Evolutionary conservation across 2,888 invertebrate genomes (phyloP), one percentile per base, ranked within the genome.

Genomic region (Cataglyphis cursor): DNA sequence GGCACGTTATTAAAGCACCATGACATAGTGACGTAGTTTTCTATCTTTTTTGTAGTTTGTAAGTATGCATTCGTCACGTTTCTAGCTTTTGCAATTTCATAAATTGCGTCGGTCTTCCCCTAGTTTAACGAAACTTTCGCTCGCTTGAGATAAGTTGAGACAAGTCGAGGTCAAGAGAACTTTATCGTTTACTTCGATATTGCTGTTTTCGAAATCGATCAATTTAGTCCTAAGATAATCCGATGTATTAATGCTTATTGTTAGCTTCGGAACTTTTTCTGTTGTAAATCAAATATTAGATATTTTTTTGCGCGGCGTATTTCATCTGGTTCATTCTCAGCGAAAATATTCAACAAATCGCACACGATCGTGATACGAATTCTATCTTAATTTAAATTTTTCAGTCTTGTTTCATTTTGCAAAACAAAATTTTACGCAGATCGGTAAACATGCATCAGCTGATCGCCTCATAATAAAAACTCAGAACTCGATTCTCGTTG

Each of bases 71-170:
- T 64, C 51, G 48, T 48, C 76, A 87, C 51, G 83, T 87, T 24
- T 48, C 44, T 54, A 51, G 38, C 31, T 38, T 31, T 54, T 48
- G 82, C 75, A 84, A 85, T 88, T 88, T 88, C 72, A 35, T 57
- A 83, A 86, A 68, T 87, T 86, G 48, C 61, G 28, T 75, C 48
- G 54, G 5, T 72, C 2, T 81, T 74, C 65, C 75, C 83, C 76
- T 48, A 76, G 38, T 65, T 65, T 44, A 15, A 24, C 24, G 41
- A 62, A 85, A 85, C 54, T 88, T 86, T 70, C 57, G n/a, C 15
- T 44, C 38, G 61, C 28, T 24, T 44, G 35, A 64, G 68, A 57
- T 31, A 66, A 66, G 9, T 28, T 15, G 6, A 57, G 64, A 35
- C 24, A 61, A 61, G n/a, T 9, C 24, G 9, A 59, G 51, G 51